These are phyloP conservation scores for Eriocheir sinensis DNA, from an alignment of 1,140 invertebrate species.

Conservation along the genomic window DNA sequence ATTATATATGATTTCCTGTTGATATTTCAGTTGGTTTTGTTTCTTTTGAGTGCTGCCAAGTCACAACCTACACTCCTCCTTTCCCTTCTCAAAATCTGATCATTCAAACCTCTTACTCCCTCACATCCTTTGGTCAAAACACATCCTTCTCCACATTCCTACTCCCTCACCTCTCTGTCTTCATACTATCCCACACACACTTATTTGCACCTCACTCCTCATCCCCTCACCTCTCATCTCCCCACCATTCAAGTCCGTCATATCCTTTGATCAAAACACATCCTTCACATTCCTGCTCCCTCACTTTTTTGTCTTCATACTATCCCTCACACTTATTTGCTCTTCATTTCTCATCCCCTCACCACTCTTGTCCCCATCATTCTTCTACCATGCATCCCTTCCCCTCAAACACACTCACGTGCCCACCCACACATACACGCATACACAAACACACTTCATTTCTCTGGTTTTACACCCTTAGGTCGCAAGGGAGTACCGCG, in stretches of 20 bases:
- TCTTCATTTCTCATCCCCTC: too few species aligned
- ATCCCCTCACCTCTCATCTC: too few species aligned
- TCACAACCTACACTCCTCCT: neutral
- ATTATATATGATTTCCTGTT: too few species aligned
- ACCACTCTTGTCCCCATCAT: too few species aligned
- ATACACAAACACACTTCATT: neutral
- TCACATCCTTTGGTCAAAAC: neutral
- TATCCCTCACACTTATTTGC: neutral
- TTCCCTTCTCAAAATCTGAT: neutral
- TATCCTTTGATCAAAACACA: too few species aligned
- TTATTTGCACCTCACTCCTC: too few species aligned
- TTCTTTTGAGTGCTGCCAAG: neutral
- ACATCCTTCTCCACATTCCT: too few species aligned
- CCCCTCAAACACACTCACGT: neutral
- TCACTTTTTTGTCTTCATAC: neutral
- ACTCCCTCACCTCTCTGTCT: neutral
- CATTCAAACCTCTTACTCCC: neutral
- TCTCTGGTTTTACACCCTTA: neutral
- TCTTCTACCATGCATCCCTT: too few species aligned
- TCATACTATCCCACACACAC: too few species aligned
- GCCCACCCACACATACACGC: neutral
- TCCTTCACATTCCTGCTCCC: neutral
- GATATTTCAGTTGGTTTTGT: neutral
- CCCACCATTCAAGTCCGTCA: too few species aligned
- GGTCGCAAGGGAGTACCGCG: constrained; percentile 89